Evolutionary conservation across 1,140 invertebrate genomes (phyloP).

Genomic region (Cyclargus thomasi): DNA sequence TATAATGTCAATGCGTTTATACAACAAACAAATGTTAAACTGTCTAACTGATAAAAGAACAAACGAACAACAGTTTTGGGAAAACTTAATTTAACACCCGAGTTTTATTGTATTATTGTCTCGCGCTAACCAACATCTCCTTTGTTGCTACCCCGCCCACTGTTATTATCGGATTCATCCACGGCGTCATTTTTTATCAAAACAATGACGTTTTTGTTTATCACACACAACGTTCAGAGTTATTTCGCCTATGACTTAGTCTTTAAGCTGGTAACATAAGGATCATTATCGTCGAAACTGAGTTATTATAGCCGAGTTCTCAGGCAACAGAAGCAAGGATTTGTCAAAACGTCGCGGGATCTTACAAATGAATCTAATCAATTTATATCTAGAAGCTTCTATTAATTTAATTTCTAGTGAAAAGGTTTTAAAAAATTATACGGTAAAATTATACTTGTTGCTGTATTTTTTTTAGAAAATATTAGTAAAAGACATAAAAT

Average conservation of each 20-base stretch:
- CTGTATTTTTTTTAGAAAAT: too few species aligned
- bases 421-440: not conserved
- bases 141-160: conserved; percentile 66
- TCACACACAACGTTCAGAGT: not conserved
- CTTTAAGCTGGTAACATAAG: not conserved
- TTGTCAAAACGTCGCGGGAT: conserved; percentile 41
- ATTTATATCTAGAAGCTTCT: not conserved
- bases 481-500: too few species aligned
- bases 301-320: conserved; percentile 33
- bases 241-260: not conserved
- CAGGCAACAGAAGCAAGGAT: conserved; percentile 47
- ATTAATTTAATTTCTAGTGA: not conserved
- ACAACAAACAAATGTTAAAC: conserved; percentile 49
- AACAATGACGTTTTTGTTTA: conserved; percentile 61
- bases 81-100: conserved; percentile 72
- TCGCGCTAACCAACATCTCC: conserved; percentile 69
- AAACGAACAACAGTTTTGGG: conserved; percentile 55
- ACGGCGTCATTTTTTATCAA: conserved; percentile 73
- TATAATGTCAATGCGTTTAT: conserved; percentile 39
- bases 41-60: conserved; percentile 44
- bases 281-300: not conserved
- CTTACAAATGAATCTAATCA: conserved; percentile 39
- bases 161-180: conserved; percentile 67
- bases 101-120: conserved; percentile 64
- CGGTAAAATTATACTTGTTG: too few species aligned